Percentiles rank a stretch among this genome's conserved stretches.
These are phyloP conservation scores for Mus spicilegus DNA, from an alignment of 2,113 vertebrate species.

Conservation along the genomic window DNA sequence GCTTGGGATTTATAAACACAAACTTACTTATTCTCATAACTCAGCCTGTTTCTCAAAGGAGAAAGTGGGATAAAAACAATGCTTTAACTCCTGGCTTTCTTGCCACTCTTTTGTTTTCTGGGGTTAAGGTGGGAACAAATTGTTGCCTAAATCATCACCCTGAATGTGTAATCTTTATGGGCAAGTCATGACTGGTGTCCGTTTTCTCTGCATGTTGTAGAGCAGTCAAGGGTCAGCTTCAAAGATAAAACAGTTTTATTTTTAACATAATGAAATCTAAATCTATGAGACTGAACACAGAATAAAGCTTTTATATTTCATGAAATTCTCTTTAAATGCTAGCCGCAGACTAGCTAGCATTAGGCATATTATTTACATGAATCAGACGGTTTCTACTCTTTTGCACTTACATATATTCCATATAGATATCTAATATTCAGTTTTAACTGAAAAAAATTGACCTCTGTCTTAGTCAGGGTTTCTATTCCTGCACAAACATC, in stretches of 20 bases:
- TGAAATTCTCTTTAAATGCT: slow-evolving; percentile 3
- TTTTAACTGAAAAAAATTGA: background rate
- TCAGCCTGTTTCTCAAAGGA: slow-evolving; percentile 23
- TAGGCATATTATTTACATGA: background rate
- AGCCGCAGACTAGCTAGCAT: background rate
- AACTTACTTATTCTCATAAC: slow-evolving; percentile 49
- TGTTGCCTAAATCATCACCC: background rate
- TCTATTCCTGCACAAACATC: too few species aligned
- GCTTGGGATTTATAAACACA: slow-evolving; percentile 33
- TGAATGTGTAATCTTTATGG: background rate
- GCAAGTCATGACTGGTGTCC: background rate
- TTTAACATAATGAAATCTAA: slow-evolving; percentile 45
- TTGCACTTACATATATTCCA: background rate
- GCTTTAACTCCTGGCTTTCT: background rate
- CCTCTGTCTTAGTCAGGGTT: too few species aligned
- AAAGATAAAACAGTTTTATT: background rate
- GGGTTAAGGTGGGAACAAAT: background rate
- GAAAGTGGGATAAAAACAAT: slow-evolving; percentile 30
- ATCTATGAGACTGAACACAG: background rate
- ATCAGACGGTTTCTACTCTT: slow-evolving; percentile 18
- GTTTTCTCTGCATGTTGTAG: background rate
- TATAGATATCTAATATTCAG: background rate
- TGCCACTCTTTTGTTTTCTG: background rate
- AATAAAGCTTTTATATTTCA: background rate
- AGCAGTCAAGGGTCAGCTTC: background rate